Evolutionary conservation across 2,888 invertebrate genomes (phyloP).

Genomic region (Andrena minutula): DNA sequence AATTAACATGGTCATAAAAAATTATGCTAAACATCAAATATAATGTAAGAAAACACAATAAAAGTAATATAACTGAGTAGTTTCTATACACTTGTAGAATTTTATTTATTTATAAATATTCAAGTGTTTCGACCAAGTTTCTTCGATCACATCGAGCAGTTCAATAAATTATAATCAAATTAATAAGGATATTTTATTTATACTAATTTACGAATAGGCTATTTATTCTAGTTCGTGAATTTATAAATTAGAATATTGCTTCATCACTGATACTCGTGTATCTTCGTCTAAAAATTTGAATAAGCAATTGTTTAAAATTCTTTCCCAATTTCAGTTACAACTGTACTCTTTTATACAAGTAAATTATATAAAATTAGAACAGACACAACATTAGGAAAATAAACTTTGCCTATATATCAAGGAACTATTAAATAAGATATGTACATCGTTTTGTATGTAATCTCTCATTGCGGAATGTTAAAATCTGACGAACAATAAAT

Average conservation of each 20-base stretch:
- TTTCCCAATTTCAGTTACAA: background rate
- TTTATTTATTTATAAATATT: slow-evolving; percentile 13
- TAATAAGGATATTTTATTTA: background rate
- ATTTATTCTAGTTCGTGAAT: too few relatives aligned
- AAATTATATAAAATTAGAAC: slow-evolving; percentile 18
- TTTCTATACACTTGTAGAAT: slow-evolving; percentile 4
- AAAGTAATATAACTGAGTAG: slow-evolving; percentile 16
- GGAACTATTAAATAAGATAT: background rate
- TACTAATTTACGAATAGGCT: background rate
- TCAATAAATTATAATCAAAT: background rate
- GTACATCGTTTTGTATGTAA: background rate
- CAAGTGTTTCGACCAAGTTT: background rate
- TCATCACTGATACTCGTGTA: too few relatives aligned
- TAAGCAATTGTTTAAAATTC: background rate
- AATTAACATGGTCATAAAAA: slow-evolving; percentile 29
- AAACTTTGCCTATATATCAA: slow-evolving; percentile 1
- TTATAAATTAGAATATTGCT: too few relatives aligned
- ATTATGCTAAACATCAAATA: slow-evolving; percentile 22
- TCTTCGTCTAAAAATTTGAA: background rate
- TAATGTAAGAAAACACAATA: slow-evolving; percentile 6
- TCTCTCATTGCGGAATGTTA: slow-evolving; percentile 43
- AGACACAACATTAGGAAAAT: background rate
- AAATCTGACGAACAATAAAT: slow-evolving; percentile 53
- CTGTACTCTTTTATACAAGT: background rate
- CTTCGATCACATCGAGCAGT: background rate